phyloP scores from a whole-genome alignment of 2,113 vertebrate genomes.

The Syngnathus scovelli region DNA sequence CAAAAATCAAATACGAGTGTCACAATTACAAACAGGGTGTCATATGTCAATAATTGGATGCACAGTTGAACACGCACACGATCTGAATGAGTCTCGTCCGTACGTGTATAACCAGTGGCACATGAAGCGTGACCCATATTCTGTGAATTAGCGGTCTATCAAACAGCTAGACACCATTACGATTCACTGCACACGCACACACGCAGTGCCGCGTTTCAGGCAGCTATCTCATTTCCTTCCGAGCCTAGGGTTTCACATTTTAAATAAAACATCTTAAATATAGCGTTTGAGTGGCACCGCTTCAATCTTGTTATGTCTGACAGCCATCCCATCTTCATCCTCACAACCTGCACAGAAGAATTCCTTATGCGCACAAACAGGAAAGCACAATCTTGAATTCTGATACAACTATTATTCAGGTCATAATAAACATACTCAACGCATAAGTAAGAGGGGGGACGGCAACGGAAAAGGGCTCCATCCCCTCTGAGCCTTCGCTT shows the following conservation, averaged over 20 bases:
- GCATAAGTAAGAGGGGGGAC: too few species aligned
- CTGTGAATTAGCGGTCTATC: slow-evolving; percentile 27
- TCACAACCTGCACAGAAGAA: background rate
- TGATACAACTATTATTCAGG: background rate
- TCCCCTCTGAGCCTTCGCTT: too few species aligned
- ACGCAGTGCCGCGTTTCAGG: slow-evolving; percentile 20
- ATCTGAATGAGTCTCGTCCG: slow-evolving; percentile 18
- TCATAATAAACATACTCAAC: background rate
- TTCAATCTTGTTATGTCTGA: slow-evolving; percentile 7
- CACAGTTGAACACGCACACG: slow-evolving; percentile 12
- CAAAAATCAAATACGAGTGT: background rate
- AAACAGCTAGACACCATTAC: slow-evolving; percentile 33
- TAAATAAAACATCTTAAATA: slow-evolving; percentile 76
- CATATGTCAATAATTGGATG: slow-evolving; percentile 18
- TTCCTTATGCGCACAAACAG: too few species aligned
- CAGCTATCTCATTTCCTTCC: slow-evolving; percentile 55
- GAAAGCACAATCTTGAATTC: background rate
- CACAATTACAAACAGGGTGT: slow-evolving; percentile 12
- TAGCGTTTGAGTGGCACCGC: slow-evolving; percentile 42
- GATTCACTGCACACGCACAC: slow-evolving; percentile 14
- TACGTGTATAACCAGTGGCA: slow-evolving; percentile 36
- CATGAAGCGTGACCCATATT: slow-evolving; percentile 42
- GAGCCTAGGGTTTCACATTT: slow-evolving; percentile 65
- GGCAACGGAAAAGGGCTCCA: too few species aligned
- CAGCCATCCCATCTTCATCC: slow-evolving; percentile 15